Evolutionary conservation across 2,113 vertebrate genomes (phyloP).

Genomic region (Boleophthalmus pectinirostris): DNA sequence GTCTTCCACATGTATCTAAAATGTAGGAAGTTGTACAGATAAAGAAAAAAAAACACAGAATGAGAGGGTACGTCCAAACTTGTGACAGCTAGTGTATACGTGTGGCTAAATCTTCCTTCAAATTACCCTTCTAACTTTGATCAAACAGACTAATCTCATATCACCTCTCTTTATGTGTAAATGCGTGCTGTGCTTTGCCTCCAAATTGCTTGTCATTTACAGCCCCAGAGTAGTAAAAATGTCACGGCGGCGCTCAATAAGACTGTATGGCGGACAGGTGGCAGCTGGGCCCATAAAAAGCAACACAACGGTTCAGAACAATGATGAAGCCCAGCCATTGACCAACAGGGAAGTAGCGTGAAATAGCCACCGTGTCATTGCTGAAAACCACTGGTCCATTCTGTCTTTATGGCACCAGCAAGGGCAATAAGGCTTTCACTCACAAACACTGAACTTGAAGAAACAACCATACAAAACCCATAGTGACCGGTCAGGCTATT

Average conservation of each 20-base stretch:
- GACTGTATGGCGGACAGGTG: constrained; percentile 73
- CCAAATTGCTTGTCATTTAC: constrained; percentile 46
- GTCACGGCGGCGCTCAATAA: constrained; percentile 52
- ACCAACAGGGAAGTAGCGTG: constrained; percentile 65
- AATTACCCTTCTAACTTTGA: constrained; percentile 6
- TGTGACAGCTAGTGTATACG: too few species aligned
- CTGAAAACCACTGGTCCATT: constrained; percentile 67
- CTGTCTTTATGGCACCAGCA: constrained; percentile 67
- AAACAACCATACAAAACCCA: constrained; percentile 43
- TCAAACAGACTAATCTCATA: not conserved
- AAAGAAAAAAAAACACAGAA: too few species aligned
- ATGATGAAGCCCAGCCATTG: constrained; percentile 74
- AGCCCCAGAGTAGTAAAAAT: constrained; percentile 49
- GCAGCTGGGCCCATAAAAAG: constrained; percentile 73
- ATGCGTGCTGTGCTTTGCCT: constrained; percentile 11
- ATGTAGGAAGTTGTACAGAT: too few species aligned
- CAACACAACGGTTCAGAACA: constrained; percentile 74
- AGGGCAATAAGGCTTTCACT: constrained; percentile 58
- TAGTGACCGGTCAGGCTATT: constrained; percentile 17
- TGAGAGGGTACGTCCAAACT: too few species aligned
- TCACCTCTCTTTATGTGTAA: constrained; percentile 17
- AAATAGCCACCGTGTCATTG: constrained; percentile 70
- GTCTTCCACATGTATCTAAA: too few species aligned
- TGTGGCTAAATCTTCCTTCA: not conserved
- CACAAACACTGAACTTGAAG: constrained; percentile 53